These are phyloP conservation scores for Apolygus lucorum DNA, from an alignment of 1,140 invertebrate species.

Conservation along the genomic window DNA sequence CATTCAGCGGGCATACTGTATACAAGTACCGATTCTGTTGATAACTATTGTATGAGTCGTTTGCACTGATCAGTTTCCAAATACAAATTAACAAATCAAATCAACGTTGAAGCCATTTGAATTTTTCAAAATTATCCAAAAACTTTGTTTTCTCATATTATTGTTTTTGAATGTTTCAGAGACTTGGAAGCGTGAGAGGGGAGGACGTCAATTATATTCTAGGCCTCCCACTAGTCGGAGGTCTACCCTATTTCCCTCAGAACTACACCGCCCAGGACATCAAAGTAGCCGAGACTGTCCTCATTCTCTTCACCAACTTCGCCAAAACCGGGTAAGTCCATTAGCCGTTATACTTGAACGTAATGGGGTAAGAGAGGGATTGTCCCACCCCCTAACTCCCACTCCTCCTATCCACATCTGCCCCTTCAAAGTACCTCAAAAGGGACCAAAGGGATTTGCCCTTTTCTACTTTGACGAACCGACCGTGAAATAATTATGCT, in stretches of 20 bases:
- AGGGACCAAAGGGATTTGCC: neutral
- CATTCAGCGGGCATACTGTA: too few relatives aligned
- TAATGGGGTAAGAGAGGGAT: neutral
- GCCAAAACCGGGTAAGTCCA: conserved; percentile 53
- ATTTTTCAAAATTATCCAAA: too few relatives aligned
- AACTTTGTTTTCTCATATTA: too few relatives aligned
- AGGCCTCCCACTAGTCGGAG: conserved; percentile 71
- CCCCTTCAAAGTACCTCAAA: neutral
- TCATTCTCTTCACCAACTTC: conserved; percentile 64
- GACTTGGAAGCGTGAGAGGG: conserved; percentile 69
- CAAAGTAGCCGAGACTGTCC: conserved; percentile 61
- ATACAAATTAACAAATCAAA: too few relatives aligned
- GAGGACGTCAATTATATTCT: conserved; percentile 81
- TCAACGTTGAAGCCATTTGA: too few relatives aligned
- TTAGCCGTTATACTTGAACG: neutral
- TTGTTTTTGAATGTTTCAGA: conserved; percentile 43
- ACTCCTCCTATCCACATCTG: too few relatives aligned
- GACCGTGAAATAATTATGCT: neutral
- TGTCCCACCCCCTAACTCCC: too few relatives aligned
- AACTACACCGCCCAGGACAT: conserved; percentile 70
- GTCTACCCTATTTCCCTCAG: conserved; percentile 49
- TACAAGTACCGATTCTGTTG: too few relatives aligned
- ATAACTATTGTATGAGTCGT: too few relatives aligned
- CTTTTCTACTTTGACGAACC: neutral
- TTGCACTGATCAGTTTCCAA: too few relatives aligned